Percentiles rank a stretch among this genome's conserved stretches.
phyloP scores from a whole-genome alignment of 2,797 vertebrate species.

The Enoplosus armatus region DNA sequence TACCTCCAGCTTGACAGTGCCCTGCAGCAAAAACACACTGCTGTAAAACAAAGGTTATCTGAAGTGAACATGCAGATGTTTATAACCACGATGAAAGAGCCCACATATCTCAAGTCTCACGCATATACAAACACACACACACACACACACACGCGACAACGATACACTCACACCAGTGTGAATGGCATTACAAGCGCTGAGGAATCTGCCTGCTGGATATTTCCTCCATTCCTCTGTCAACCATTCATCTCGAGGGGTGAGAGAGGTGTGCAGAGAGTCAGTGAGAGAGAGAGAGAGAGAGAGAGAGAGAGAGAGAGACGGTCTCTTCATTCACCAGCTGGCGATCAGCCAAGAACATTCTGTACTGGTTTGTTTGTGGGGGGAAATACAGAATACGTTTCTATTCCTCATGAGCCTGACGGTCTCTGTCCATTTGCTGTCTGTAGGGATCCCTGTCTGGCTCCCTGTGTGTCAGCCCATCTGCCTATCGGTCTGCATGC shows the following conservation, averaged over 20 bases:
- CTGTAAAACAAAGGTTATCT: conserved; percentile 21
- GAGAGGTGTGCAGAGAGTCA: conserved; percentile 43
- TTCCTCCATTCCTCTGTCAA: conserved; percentile 77
- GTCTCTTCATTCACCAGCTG: conserved; percentile 73
- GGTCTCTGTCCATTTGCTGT: conserved; percentile 53
- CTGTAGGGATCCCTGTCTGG: conserved; percentile 43
- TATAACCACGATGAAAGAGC: conserved; percentile 6
- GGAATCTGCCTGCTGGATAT: conserved; percentile 73
- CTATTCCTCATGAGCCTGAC: conserved; percentile 68
- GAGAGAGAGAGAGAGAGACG: conserved; percentile 43
- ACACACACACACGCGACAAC: conserved; percentile 10
- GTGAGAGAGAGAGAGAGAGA: conserved; percentile 38
- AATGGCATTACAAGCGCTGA: conserved; percentile 61
- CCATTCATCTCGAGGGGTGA: conserved; percentile 67
- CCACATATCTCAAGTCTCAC: conserved; percentile 2
- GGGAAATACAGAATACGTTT: conserved; percentile 79
- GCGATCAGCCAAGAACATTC: conserved; percentile 87
- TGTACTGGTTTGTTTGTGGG: conserved; percentile 83
- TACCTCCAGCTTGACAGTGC: conserved; percentile 1
- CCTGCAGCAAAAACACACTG: neutral
- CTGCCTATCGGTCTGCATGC: neutral
- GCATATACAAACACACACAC: conserved; percentile 20
- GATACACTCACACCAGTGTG: conserved; percentile 53
- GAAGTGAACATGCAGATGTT: conserved; percentile 30
- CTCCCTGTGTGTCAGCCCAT: conserved; percentile 2